Evolutionary conservation across 1,140 invertebrate species (phyloP).

Genomic region (Oryzaephilus surinamensis): DNA sequence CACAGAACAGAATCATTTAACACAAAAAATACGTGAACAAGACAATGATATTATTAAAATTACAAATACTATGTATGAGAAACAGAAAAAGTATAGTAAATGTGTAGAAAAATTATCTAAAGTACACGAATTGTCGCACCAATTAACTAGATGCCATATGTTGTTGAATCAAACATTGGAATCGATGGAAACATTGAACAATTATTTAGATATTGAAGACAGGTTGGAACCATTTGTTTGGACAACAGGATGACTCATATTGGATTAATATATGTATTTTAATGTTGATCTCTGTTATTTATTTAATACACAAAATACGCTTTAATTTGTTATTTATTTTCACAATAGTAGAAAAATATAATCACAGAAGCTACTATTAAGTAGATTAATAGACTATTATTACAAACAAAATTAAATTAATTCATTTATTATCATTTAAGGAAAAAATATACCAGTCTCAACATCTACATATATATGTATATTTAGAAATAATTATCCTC

Average conservation of each 20-base stretch:
- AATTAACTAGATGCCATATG: conserved; percentile 70
- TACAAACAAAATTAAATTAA: no score
- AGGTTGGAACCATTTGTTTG: conserved; percentile 83
- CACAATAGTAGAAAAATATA: no score
- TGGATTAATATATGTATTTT: no score
- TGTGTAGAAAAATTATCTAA: conserved; percentile 75
- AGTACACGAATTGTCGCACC: conserved; percentile 64
- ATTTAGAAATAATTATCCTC: no score
- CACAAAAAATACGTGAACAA: conserved; percentile 64
- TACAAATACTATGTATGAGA: conserved; percentile 58
- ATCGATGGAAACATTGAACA: conserved; percentile 75
- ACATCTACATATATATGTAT: no score
- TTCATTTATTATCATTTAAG: no score
- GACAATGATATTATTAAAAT: conserved; percentile 63
- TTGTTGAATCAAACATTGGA: conserved; percentile 76
- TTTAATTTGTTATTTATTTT: no score
- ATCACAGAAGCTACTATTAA: no score
- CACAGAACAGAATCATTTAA: conserved; percentile 60
- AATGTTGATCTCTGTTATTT: no score
- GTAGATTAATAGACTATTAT: no score
- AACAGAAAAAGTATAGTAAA: conserved; percentile 72
- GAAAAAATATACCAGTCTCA: no score
- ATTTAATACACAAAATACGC: no score
- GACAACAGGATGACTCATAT: conserved; percentile 72
- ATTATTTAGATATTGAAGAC: conserved; percentile 69